Base-by-base conservation (phyloP, 2,113 vertebrate genomes). In the Corythornis madagascariensis region DNA sequence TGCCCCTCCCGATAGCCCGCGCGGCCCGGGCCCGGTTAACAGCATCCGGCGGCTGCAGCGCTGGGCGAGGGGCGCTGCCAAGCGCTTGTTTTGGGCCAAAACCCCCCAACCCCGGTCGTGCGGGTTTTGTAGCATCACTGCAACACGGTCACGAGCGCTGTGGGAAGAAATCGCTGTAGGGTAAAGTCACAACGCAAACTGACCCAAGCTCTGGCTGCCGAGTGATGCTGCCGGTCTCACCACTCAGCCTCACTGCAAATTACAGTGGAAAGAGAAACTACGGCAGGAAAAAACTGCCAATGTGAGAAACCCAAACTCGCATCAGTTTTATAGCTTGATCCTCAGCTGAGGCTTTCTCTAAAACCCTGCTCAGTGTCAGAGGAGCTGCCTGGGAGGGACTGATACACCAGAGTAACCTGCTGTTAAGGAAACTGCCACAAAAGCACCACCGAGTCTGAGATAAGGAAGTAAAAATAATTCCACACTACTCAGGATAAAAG, bases 151-250 rank as follows among this genome's bases (percentile, higher is more conserved):
- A 26, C 12, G 50, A 52, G 50, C 50, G 25, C 50, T 52, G 50
- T 15, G 25, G 50, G 50, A 26, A 15, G 24, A 26, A 26, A 26
- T 52, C 50, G 24, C 59, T 16, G 29, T 21, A 45, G 56, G 48
- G 24, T 5, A 7, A 5, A 26, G 26, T 10, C 43, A 0, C 33
- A 5, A 4, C 0, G 21, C 22, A 6, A 2, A 3, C 17, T 6
- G 22, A 8, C 26, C 19, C 22, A 11, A 19, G 71, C 53, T 12
- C 4, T 2, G 25, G 28, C 12, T 19, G 13, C 22, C 33, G 4
- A 7, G 29, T 4, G 19, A 25, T 33, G 9, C 47, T 3, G 1
- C 9, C 5, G 14, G 78, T 17, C 22, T 64, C n/a, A 0, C 9
- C 8, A 1, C 33, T 7, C 40, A 6, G 0, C 2, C 65, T 3